Evolutionary conservation across 1,140 invertebrate species (phyloP), one percentile per base, ranked within the genome.

Genomic region (Ceratosolen solmsi): DNA sequence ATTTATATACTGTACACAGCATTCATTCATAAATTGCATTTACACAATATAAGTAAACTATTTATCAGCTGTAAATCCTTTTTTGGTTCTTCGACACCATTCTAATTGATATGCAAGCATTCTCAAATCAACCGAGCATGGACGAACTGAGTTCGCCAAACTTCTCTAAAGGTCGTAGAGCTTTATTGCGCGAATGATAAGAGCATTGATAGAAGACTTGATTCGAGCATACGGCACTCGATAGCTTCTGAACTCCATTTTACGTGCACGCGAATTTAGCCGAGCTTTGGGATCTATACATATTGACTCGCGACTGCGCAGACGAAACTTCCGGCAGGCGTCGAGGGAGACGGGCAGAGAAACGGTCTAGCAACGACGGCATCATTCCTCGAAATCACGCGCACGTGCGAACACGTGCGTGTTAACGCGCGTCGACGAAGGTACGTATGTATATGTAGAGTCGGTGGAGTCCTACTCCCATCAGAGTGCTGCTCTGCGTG

Each of bases 311-410:
- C 25, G 25, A 60, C 27, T 60, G 56, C 56, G 75, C 54, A 63
- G 36, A 58, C 15, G 56, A 46, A 36, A 63, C 49, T 71, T 60
- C 77, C 65, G 49, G n/a, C 30, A 30, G 46, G 30, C 49, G 15
- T 15, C 5, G n/a, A n/a, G n/a, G n/a, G n/a, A n/a, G n/a, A n/a
- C n/a, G n/a, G n/a, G n/a, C 8, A 11, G 11, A 17, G 15, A 2
- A 51, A 15, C 4, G 4, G n/a, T 4, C 2, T 56, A n/a, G 20
- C 20, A n/a, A 22, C 5, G 25, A 27, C 4, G 51, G 56, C 0
- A 60, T 60, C 51, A 33, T 79, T 68, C 36, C 77, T 71, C 27
- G 74, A 76, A 76, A 76, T 76, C 56, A 30, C 25, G 36, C 75
- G 58, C 65, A 79, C 77, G 63, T 78, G 63, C 54, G 54, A 56